Evolutionary conservation across 2,888 invertebrate species (phyloP), one percentile per base, ranked within the genome.

Genomic region (Leucoma salicis): DNA sequence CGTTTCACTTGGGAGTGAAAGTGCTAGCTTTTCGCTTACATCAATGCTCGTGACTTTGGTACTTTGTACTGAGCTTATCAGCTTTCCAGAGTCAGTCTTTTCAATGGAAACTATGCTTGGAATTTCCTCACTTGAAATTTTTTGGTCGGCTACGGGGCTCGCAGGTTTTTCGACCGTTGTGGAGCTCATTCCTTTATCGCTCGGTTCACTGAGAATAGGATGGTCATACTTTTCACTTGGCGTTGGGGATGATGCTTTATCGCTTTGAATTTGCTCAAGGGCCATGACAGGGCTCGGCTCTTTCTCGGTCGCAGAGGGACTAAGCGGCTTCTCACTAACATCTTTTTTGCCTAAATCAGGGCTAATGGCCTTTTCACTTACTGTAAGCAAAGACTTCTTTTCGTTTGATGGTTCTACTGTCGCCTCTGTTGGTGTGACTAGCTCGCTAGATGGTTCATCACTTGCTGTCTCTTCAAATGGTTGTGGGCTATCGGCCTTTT

Each of bases 91-190:
- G 8, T 3, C 8, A 13, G 14, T 29, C 11, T 32, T 32, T 3
- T 43, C 25, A 3, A 53, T 59, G 24, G 47, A 40, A 34, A 54
- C 54, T 16, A 52, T 52, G 39, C 60, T 65, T 8, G 43, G 38
- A 29, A 39, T 18, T 37, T 65, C 50, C 10, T 52, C 35, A 12
- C 37, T 39, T 1, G 25, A 2, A 44, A 32, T 57, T 58, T 62
- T 69, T 66, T 60, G 75, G n/a, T 36, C 33, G 0, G 42, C 41
- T 28, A 42, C 40, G 13, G 28, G 16, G 11, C 31, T 39, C 0
- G 16, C 39, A 7, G 32, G 42, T n/a, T 43, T 40, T 3, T 31
- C 33, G n/a, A 35, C 35, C 4, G 2, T 16, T n/a, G 39, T 16
- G 2, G 32, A 28, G 14, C 42, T 54, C 13, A 4, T 1, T 11